These are phyloP conservation scores for Neodon shergylaensis DNA, from an alignment of 2,113 vertebrate species.

Conservation along the genomic window DNA sequence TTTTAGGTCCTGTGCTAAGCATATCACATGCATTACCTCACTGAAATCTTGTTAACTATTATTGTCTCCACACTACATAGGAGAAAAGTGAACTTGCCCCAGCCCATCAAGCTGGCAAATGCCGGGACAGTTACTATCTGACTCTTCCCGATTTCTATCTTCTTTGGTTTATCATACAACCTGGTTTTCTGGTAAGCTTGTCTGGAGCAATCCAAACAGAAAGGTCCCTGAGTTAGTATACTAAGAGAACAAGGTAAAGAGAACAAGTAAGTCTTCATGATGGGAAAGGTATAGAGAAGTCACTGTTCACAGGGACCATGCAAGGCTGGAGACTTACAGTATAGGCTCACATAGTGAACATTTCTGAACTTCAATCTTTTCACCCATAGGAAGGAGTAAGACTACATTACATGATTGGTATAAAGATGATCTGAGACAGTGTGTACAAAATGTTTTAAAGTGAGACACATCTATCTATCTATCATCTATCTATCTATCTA, in stretches of 20 bases:
- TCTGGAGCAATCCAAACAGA: constrained; percentile 8
- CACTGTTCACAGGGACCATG: neutral
- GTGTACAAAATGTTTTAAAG: constrained; percentile 24
- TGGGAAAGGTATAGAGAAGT: constrained; percentile 2
- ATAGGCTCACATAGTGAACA: constrained; percentile 14
- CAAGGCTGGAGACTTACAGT: constrained; percentile 33
- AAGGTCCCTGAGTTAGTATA: neutral
- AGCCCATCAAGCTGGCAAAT: neutral
- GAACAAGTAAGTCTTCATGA: constrained; percentile 17
- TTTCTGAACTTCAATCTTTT: constrained; percentile 39
- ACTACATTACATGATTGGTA: constrained; percentile 29
- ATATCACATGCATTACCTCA: neutral
- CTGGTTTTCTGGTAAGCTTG: constrained; percentile 28
- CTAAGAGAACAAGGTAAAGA: neutral
- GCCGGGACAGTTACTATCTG: neutral
- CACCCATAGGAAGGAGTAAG: neutral
- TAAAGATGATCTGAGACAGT: constrained; percentile 41
- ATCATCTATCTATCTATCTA: no score
- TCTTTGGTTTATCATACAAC: constrained; percentile 33
- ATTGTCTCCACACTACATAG: constrained; percentile 27
- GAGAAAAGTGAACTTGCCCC: constrained; percentile 22
- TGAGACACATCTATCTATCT: neutral
- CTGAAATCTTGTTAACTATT: neutral
- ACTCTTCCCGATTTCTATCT: constrained; percentile 11
- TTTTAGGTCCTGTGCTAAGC: constrained; percentile 45